phyloP scores from a whole-genome alignment of 2,888 invertebrate genomes.

The Caenorhabditis auriculariae region DNA sequence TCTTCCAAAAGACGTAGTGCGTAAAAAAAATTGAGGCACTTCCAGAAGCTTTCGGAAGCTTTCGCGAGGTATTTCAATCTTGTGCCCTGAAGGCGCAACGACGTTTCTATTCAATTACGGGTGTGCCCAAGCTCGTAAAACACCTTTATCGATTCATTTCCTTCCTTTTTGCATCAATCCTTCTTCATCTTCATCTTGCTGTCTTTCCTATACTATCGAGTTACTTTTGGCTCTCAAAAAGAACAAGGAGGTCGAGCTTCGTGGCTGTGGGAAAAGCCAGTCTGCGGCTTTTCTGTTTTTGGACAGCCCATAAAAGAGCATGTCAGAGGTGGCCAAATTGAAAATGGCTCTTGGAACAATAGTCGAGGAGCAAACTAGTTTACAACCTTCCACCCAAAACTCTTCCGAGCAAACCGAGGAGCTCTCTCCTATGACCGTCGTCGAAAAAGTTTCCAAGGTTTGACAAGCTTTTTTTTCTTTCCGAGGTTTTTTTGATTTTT shows the following conservation, averaged over 20 bases:
- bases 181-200: too few species aligned
- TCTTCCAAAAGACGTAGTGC: too few species aligned
- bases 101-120: neutral
- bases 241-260: neutral
- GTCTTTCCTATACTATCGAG: too few species aligned
- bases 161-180: neutral
- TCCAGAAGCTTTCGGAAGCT: too few species aligned
- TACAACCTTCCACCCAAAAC: conserved; percentile 5
- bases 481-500: neutral
- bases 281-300: neutral
- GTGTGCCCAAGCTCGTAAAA: neutral
- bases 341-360: conserved; percentile 38
- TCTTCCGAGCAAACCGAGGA: conserved; percentile 1
- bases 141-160: neutral
- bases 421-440: conserved; percentile 20
- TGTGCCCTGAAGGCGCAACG: too few species aligned
- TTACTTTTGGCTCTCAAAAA: too few species aligned
- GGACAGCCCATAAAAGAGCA: neutral
- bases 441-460: conserved; percentile 27
- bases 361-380: conserved; percentile 29
- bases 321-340: neutral
- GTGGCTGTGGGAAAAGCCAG: too few species aligned
- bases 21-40: too few species aligned
- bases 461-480: neutral
- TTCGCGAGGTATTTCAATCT: too few species aligned